These are phyloP conservation scores for Solea solea DNA, from an alignment of 2,113 vertebrate genomes.

Conservation along the genomic window DNA sequence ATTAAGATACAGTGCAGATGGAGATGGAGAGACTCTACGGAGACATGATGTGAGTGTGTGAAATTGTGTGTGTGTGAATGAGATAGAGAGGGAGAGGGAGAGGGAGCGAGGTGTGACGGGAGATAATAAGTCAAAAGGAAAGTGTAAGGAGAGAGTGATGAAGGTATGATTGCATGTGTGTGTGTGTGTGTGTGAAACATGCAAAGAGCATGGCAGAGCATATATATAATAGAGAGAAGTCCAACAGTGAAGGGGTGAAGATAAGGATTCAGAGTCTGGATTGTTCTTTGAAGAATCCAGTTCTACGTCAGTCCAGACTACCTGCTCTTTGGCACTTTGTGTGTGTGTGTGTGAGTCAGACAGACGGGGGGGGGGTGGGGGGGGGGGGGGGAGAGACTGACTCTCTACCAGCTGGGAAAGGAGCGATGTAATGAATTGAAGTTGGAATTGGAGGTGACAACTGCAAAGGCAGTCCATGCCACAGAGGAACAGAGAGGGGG, in stretches of 20 bases:
- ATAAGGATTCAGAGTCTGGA: slow-evolving; percentile 49
- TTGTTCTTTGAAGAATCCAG: slow-evolving; percentile 54
- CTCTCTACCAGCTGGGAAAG: slow-evolving; percentile 26
- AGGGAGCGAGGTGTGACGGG: slow-evolving; percentile 8
- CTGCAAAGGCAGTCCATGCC: slow-evolving; percentile 50
- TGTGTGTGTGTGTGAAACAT: neutral
- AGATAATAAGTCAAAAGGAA: too few relatives aligned
- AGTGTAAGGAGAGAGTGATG: too few relatives aligned
- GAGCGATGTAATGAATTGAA: slow-evolving; percentile 63
- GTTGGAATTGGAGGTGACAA: slow-evolving; percentile 65
- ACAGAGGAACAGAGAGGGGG: slow-evolving; percentile 22
- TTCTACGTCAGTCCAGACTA: slow-evolving; percentile 42
- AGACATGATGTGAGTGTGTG: slow-evolving; percentile 24
- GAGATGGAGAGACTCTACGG: slow-evolving; percentile 23
- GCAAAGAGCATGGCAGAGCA: slow-evolving; percentile 1
- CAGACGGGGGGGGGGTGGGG: neutral
- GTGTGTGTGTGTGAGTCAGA: neutral
- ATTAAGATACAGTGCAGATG: slow-evolving; percentile 51
- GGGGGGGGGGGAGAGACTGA: neutral
- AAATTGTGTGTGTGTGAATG: neutral
- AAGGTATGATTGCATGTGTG: slow-evolving; percentile 29
- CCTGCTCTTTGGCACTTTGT: slow-evolving; percentile 36
- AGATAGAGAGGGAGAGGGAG: neutral
- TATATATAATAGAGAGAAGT: slow-evolving; percentile 23
- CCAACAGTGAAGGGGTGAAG: slow-evolving; percentile 14